Conservation (phyloP, 2,113 vertebrate genomes). For the Lepus americanus region DNA sequence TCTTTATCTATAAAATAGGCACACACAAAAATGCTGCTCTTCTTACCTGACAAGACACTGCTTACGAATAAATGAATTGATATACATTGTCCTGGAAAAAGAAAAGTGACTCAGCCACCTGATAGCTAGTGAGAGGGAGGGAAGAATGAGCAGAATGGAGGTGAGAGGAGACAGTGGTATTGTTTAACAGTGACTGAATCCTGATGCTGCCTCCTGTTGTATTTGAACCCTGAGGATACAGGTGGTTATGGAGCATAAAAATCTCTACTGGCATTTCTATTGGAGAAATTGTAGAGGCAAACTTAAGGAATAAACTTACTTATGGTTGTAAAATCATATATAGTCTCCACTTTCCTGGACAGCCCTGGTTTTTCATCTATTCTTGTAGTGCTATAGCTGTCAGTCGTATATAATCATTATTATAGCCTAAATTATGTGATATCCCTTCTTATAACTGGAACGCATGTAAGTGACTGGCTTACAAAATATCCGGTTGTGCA, state of each 20-base stretch:
- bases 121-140: background rate
- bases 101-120: background rate
- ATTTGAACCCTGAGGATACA: background rate
- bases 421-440: background rate
- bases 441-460: background rate
- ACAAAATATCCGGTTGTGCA: background rate
- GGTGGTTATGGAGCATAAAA: background rate
- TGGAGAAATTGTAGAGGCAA: background rate
- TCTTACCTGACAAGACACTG: background rate
- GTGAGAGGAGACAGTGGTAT: background rate
- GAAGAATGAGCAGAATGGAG: background rate
- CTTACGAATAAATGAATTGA: background rate
- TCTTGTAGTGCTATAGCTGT: background rate
- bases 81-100: background rate
- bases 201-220: background rate
- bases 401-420: background rate
- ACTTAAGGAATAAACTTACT: background rate
- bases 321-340: background rate
- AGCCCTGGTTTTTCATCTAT: background rate
- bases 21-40: background rate
- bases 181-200: background rate
- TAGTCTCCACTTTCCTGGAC: background rate
- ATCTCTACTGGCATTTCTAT: background rate
- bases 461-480: background rate
- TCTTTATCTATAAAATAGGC: background rate